A percentile compares a stretch with the other conserved stretches of the same genome.
phyloP scores from a whole-genome alignment of 1,140 invertebrate species.

The Pseudomyrmex flavicornis region DNA sequence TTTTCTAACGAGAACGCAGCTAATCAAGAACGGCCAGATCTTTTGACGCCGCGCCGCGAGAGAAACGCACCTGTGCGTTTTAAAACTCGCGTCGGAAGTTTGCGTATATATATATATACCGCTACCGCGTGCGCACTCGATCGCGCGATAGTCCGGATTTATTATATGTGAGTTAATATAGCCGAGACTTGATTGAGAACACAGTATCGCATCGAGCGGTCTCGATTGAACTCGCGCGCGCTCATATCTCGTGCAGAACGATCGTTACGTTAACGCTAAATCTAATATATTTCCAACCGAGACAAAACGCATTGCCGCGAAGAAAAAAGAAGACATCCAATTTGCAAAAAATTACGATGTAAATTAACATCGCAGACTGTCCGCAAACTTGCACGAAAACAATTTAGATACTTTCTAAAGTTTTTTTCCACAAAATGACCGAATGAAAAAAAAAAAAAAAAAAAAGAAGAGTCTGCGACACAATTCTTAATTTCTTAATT shows the following conservation, averaged over 20 bases:
- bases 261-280: constrained; percentile 4
- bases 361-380: not conserved
- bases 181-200: constrained; percentile 19
- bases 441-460: too few species aligned
- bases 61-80: constrained; percentile 47
- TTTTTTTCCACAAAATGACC: too few species aligned
- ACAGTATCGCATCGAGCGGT: constrained; percentile 9
- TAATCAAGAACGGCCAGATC: constrained; percentile 17
- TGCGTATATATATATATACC: not conserved
- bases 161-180: constrained; percentile 42
- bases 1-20: constrained; percentile 14
- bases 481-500: too few species aligned
- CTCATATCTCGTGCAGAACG: not conserved
- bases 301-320: too few species aligned
- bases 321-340: too few species aligned
- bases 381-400: too few species aligned
- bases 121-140: constrained; percentile 25
- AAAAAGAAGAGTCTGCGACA: too few species aligned
- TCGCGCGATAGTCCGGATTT: constrained; percentile 41
- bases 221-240: not conserved
- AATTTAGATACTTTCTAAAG: too few species aligned
- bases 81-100: not conserved
- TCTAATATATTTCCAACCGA: not conserved
- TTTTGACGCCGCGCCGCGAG: not conserved
- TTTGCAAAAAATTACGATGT: not conserved